A percentile compares a stretch with the other conserved stretches of the same genome.
Conservation (phyloP, 1,140 invertebrate genomes). For the Calephelis virginiensis region DNA sequence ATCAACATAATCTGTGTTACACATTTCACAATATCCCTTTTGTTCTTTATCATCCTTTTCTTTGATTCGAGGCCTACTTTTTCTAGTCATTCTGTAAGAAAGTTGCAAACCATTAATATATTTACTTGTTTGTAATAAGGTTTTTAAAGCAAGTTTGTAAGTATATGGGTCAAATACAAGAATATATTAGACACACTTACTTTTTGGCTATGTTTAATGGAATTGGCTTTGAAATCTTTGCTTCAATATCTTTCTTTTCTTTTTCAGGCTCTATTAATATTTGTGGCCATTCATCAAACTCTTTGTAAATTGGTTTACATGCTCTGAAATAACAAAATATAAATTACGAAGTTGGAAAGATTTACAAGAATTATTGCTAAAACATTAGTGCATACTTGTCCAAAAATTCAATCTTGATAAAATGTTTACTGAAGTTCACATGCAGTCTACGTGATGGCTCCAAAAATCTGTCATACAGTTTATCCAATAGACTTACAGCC, state of each 20-base stretch:
- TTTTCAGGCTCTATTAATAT: conserved; percentile 67
- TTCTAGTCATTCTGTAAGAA: conserved; percentile 81
- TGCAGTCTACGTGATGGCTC: conserved; percentile 63
- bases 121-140: background rate
- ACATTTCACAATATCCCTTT: conserved; percentile 87
- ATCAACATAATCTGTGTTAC: conserved; percentile 84
- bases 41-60: conserved; percentile 79
- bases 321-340: conserved; percentile 46
- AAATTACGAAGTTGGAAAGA: conserved; percentile 27
- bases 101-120: conserved; percentile 12
- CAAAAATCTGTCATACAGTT: conserved; percentile 76
- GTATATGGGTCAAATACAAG: too few species aligned
- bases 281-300: conserved; percentile 71
- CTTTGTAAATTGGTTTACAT: conserved; percentile 69
- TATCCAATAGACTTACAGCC: conserved; percentile 76
- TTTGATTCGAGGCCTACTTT: conserved; percentile 80
- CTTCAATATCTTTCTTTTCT: conserved; percentile 60
- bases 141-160: too few species aligned
- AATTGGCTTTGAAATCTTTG: conserved; percentile 27
- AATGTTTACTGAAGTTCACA: conserved; percentile 73
- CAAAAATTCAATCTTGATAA: conserved; percentile 77
- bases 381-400: conserved; percentile 70
- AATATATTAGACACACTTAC: conserved; percentile 25
- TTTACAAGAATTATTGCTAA: conserved; percentile 33
- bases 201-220: conserved; percentile 37